Conservation (phyloP, 2,113 vertebrate genomes). For the Varanus salvator region DNA sequence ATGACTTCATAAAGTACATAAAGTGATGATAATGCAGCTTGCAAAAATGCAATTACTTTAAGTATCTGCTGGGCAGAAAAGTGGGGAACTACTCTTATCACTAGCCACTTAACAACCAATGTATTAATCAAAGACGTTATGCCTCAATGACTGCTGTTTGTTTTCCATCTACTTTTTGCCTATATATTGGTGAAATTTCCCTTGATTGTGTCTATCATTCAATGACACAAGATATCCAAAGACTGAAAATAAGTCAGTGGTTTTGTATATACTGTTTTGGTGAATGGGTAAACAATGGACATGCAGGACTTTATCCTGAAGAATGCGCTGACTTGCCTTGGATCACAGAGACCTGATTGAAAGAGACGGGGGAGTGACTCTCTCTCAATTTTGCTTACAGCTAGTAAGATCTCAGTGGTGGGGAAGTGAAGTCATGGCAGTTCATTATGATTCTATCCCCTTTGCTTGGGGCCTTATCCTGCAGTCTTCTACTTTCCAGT, state of each 20-base stretch:
- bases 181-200: constrained; percentile 40
- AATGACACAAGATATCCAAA: neutral
- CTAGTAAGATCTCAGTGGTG: no score
- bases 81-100: constrained; percentile 83
- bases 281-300: no score
- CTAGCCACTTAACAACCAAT: constrained; percentile 81
- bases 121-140: constrained; percentile 84
- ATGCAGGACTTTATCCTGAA: no score
- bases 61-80: constrained; percentile 84
- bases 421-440: no score
- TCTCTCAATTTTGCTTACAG: no score
- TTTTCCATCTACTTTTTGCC: constrained; percentile 59
- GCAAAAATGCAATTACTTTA: constrained; percentile 94
- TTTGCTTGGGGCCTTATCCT: no score
- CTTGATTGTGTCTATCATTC: constrained; percentile 37
- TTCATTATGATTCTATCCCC: no score
- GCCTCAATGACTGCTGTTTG: constrained; percentile 57
- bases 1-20: constrained; percentile 83
- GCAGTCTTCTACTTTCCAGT: no score
- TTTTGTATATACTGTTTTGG: no score
- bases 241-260: neutral
- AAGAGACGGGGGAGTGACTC: no score
- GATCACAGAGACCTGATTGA: no score
- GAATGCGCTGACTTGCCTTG: no score
- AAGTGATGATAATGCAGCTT: constrained; percentile 94